Evolutionary conservation across 2,113 vertebrate species (phyloP), one percentile per base, ranked within the genome.

Genomic region (Polypterus bichir): DNA sequence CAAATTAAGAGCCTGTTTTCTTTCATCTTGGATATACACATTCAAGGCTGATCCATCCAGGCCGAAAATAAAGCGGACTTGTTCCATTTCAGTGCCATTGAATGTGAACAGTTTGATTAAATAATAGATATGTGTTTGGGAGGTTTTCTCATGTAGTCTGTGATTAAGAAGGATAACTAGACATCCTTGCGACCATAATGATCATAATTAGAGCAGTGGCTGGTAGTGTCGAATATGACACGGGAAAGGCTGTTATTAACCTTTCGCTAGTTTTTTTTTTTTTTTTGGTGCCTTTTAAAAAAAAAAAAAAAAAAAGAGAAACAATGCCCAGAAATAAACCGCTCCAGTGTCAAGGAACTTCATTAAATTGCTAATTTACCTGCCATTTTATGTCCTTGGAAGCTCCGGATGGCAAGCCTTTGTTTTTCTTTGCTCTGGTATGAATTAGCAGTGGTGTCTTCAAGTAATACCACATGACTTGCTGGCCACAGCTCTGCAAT

Each of bases 51-150:
- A 76, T 77, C 79, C 74, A 70, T 75, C 76, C 80, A 88, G 88
- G 88, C 81, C 88, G 87, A 91, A 95, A 95, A 96, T 96, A 90
- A 97, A 95, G 94, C 86, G 91, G 91, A 76, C 78, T 82, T 78
- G 62, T 64, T 81, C 81, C 83, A 79, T 79, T 73, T 78, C 77
- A 81, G 81, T 77, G 85, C 78, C 85, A 85, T 87, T 87, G 86
- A 90, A 88, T 87, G 87, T 88, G 87, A 91, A 83, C 74, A 86
- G 88, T 93, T 92, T 97, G 93, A 94, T 96, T 92, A 90, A 98
- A 94, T 97, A 97, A 94, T 94, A 92, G 90, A 92, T 94, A 90
- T 91, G 89, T 91, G 92, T 91, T 92, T 83, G 85, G 83, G 80
- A 86, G 85, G 78, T 75, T 79, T 81, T 83, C 81, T 89, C 75